A percentile compares a stretch with the other conserved stretches of the same genome.
phyloP scores from a whole-genome alignment of 2,888 invertebrate genomes.

The Miltochrista miniata region DNA sequence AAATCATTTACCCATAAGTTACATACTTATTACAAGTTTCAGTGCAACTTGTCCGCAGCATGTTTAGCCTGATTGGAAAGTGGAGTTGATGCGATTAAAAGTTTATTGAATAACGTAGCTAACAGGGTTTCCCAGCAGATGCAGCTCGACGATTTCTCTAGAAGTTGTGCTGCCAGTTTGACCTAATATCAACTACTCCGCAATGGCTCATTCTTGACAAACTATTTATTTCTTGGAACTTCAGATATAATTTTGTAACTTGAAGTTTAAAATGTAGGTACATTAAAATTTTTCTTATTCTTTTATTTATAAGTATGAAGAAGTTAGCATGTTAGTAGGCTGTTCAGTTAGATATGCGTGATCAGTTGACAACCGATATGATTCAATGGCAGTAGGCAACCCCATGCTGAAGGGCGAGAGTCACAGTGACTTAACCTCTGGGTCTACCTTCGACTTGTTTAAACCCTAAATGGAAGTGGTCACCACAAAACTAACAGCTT shows the following conservation, averaged over 20 bases:
- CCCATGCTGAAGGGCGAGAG: no score
- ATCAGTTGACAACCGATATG: no score
- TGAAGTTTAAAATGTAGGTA: no score
- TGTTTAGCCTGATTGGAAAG: slow-evolving; percentile 55
- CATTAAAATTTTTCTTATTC: no score
- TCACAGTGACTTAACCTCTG: no score
- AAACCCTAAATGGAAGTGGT: no score
- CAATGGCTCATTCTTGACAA: slow-evolving; percentile 34
- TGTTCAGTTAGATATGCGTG: no score
- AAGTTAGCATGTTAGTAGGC: no score
- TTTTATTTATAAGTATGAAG: no score
- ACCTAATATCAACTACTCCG: slow-evolving; percentile 41
- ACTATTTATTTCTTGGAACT: slow-evolving; percentile 14
- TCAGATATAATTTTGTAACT: not conserved
- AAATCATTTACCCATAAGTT: slow-evolving; percentile 22
- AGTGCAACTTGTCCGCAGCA: slow-evolving; percentile 24
- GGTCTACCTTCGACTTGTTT: no score
- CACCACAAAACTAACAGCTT: no score
- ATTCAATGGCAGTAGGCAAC: no score
- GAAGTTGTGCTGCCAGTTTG: slow-evolving; percentile 49
- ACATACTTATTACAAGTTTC: slow-evolving; percentile 33
- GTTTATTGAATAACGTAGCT: slow-evolving; percentile 61
- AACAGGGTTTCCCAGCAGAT: slow-evolving; percentile 48
- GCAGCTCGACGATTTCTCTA: slow-evolving; percentile 35
- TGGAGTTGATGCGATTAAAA: slow-evolving; percentile 65